A percentile compares a stretch with the other conserved stretches of the same genome.
Evolutionary conservation across 2,888 invertebrate genomes (phyloP).

Genomic region (Dasypolia templi): DNA sequence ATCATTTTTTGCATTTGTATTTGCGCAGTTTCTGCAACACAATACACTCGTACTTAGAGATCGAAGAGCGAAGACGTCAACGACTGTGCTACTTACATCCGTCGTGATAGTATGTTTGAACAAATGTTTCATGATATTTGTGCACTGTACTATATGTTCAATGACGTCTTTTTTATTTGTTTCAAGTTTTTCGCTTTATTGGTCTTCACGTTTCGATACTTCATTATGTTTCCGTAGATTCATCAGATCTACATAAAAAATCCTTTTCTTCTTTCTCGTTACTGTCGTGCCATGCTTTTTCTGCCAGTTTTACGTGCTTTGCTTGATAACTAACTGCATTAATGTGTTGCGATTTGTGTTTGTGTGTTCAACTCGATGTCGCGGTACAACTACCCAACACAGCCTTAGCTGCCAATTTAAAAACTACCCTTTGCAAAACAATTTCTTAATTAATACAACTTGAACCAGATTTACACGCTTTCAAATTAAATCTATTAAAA

Average conservation of each 20-base stretch:
- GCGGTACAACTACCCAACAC: constrained; percentile 54
- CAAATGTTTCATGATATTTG: constrained; percentile 74
- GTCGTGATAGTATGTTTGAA: constrained; percentile 84
- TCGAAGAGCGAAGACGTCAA: constrained; percentile 83
- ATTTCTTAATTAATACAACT: neutral
- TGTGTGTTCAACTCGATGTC: constrained; percentile 83
- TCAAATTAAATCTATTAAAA: constrained; percentile 32
- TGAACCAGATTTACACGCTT: constrained; percentile 14
- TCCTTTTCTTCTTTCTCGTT: constrained; percentile 18
- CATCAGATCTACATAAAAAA: neutral
- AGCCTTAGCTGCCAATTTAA: constrained; percentile 41
- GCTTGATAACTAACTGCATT: constrained; percentile 80
- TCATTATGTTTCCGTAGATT: constrained; percentile 25
- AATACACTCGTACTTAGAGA: constrained; percentile 89
- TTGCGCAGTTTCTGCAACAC: constrained; percentile 88
- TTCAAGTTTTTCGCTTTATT: constrained; percentile 53
- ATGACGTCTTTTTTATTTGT: constrained; percentile 54
- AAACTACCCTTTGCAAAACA: constrained; percentile 40
- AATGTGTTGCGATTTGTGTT: constrained; percentile 89
- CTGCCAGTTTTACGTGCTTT: constrained; percentile 70
- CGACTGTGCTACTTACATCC: constrained; percentile 85
- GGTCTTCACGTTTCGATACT: constrained; percentile 49
- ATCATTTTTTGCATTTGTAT: constrained; percentile 78
- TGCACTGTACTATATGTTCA: constrained; percentile 83
- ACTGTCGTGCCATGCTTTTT: constrained; percentile 46